Base-by-base conservation (phyloP, 2,888 invertebrate species). In the Cheilosia soror region DNA sequence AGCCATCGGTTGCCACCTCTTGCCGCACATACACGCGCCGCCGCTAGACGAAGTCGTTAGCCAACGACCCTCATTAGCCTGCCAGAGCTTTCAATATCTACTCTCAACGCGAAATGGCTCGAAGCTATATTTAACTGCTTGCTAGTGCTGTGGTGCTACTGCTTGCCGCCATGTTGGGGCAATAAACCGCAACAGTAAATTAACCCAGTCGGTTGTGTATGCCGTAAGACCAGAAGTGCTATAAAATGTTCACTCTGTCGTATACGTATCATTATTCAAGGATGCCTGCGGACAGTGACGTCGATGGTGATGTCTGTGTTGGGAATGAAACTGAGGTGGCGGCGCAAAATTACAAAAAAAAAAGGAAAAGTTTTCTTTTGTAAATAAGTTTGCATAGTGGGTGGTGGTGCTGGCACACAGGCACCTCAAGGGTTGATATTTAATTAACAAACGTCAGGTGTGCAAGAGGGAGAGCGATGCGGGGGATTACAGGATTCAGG, bases 111-210 rank as follows among this genome's bases (percentile, higher is more conserved):
- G 40, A 57, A 73, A 63, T 66, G 13, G 40, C 68, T 44, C 44
- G 20, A 63, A 33, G 71, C 37, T 37, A 20, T 7, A 47, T 47
- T 7, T 20, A 15, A 31, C 25, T 31, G 55, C 27, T 29, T 55
- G 42, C 27, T 53, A 40, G 27, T 9, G 29, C 44, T 68, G 7
- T 33, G 15, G 13, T 31, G 15, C 44, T 25, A 20, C 20, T 72
- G 13, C 40, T 53, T 27, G n/a, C 29, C 40, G 42, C 27, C 42
- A 5, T 80, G 72, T 80, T 80, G 66, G 66, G 37, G 73, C 62
- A 80, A 80, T 73, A 80, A 80, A 73, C 80, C 80, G 80, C 80
- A 80, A 72, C 60, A 80, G 80, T 80, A 80, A 80, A 80, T 80
- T 80, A 80, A 73, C 73, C 73, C 73, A 66, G 73, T 80, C 73